These are phyloP conservation scores for Myocastor coypus DNA, from an alignment of 2,113 vertebrate species.

Conservation along the genomic window DNA sequence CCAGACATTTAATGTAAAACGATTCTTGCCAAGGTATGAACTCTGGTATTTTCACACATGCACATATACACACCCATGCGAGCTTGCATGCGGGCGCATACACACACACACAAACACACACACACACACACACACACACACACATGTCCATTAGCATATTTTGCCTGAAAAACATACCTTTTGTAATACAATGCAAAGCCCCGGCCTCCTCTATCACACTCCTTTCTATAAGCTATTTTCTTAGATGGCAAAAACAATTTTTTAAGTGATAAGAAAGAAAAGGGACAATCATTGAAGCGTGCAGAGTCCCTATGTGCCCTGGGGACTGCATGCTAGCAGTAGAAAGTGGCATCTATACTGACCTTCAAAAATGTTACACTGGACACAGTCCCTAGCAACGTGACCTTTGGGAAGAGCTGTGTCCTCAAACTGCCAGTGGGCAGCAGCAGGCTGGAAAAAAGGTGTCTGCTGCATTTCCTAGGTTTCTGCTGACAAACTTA, in stretches of 20 bases:
- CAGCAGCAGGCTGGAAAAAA: not conserved
- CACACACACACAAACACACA: not conserved
- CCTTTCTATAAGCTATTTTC: not conserved
- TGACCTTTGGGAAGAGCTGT: conserved; percentile 12
- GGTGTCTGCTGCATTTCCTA: not conserved
- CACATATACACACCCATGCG: no score
- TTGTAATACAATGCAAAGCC: not conserved
- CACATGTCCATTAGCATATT: not conserved
- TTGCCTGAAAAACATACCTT: not conserved
- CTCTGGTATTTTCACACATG: not conserved
- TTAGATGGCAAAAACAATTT: not conserved
- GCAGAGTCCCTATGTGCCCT: not conserved
- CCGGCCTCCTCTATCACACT: not conserved
- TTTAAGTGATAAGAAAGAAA: not conserved
- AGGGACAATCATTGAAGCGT: not conserved
- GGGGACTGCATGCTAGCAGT: not conserved
- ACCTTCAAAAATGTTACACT: not conserved
- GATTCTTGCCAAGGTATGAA: not conserved
- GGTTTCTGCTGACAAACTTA: conserved; percentile 39
- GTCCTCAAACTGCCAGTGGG: conserved; percentile 4
- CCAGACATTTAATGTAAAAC: not conserved
- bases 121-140: no score
- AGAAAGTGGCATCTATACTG: not conserved
- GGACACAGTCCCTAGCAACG: not conserved
- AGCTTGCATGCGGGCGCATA: no score